A percentile compares a stretch with the other conserved stretches of the same genome.
phyloP scores from a whole-genome alignment of 2,888 invertebrate species.

The Agrilus cyanescens region DNA sequence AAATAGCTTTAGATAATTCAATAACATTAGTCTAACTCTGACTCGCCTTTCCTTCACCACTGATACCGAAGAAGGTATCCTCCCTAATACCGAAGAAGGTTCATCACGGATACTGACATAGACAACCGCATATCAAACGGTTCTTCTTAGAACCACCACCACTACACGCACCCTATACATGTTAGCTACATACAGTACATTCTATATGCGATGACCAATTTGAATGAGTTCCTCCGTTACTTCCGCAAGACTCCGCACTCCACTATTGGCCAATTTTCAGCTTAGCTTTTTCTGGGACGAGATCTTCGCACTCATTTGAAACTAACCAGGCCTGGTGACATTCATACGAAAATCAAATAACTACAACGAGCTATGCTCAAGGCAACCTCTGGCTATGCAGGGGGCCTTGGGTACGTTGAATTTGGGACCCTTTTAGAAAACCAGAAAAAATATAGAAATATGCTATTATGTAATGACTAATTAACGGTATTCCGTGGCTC shows the following conservation, averaged over 20 bases:
- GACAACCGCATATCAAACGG: too few species aligned
- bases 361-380: background rate
- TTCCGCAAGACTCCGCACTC: slow-evolving; percentile 11
- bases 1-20: too few species aligned
- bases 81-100: too few species aligned
- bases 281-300: slow-evolving; percentile 9
- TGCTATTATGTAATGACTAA: background rate
- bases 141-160: too few species aligned
- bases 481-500: too few species aligned
- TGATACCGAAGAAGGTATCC: too few species aligned
- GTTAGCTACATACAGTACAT: too few species aligned
- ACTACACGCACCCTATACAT: too few species aligned
- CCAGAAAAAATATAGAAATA: background rate
- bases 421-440: background rate
- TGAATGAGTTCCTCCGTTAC: slow-evolving; percentile 7
- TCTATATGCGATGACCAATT: slow-evolving; percentile 1
- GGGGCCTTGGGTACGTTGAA: too few species aligned
- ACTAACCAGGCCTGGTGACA: slow-evolving; percentile 7
- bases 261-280: slow-evolving; percentile 10
- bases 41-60: too few species aligned
- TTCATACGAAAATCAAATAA: background rate
- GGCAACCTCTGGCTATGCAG: background rate
- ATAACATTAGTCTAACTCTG: too few species aligned
- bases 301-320: slow-evolving; percentile 9
- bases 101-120: too few species aligned